phyloP scores from a whole-genome alignment of 2,113 vertebrate species.

The Phaethon lepturus region DNA sequence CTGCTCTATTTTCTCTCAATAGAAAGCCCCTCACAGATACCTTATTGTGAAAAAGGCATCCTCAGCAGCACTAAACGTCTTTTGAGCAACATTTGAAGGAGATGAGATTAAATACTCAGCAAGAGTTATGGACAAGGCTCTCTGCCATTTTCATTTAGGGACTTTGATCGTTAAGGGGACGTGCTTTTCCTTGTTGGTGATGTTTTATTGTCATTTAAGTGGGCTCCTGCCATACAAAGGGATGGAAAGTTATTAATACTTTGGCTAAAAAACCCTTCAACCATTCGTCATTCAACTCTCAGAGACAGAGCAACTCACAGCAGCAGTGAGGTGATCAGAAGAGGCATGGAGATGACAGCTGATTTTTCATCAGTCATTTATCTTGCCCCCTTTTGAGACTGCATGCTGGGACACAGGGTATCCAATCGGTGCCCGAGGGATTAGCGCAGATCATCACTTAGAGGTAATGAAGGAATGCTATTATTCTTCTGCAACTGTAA shows the following conservation, averaged over 20 bases:
- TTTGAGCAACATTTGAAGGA: conserved; percentile 37
- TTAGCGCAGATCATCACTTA: conserved; percentile 1
- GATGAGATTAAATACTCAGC: conserved; percentile 43
- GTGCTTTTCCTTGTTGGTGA: not conserved
- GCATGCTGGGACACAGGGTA: not conserved
- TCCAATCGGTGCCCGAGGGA: not conserved
- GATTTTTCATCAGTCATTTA: conserved; percentile 4
- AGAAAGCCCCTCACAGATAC: conserved; percentile 1
- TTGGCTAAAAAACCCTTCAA: not conserved
- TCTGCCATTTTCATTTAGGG: conserved; percentile 53
- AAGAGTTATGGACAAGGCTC: conserved; percentile 26
- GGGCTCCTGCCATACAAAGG: not conserved
- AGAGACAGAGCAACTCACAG: not conserved
- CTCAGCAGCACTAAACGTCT: not conserved
- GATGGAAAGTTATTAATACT: conserved; percentile 18
- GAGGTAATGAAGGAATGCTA: not conserved
- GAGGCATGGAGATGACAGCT: not conserved
- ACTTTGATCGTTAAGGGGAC: not conserved
- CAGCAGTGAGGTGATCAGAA: not conserved
- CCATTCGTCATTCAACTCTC: not conserved
- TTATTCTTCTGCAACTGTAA: not conserved
- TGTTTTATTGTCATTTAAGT: conserved; percentile 47
- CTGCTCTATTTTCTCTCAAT: conserved; percentile 54
- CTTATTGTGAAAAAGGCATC: conserved; percentile 28
- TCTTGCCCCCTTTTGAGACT: not conserved